A percentile compares a stretch with the other conserved stretches of the same genome.
Conservation (phyloP, 1,140 invertebrate species). For the Drosophila setifemur region DNA sequence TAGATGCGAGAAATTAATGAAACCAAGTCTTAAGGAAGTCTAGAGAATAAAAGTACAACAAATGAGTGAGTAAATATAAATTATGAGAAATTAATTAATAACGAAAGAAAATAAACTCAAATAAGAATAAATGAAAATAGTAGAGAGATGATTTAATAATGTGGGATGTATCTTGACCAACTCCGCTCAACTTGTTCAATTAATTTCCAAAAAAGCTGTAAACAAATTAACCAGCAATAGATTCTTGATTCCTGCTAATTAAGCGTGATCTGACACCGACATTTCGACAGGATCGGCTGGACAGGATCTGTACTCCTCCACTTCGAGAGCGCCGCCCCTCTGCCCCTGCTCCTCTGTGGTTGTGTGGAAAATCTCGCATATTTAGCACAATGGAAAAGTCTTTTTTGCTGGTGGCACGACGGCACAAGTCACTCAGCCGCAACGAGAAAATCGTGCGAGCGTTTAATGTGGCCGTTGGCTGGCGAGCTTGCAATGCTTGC, state of each 20-base stretch:
- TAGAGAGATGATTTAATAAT: too few relatives aligned
- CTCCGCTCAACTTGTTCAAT: too few relatives aligned
- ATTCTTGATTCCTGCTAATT: conserved; percentile 52
- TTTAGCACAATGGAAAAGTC: conserved; percentile 64
- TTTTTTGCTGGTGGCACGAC: conserved; percentile 67
- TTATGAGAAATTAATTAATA: too few relatives aligned
- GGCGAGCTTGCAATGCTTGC: conserved; percentile 18
- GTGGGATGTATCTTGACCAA: too few relatives aligned
- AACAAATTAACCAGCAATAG: not conserved
- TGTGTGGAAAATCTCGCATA: conserved; percentile 44
- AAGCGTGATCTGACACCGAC: conserved; percentile 39
- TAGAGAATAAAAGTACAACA: too few relatives aligned
- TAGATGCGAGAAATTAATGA: not conserved
- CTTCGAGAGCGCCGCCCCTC: too few relatives aligned
- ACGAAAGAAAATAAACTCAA: too few relatives aligned
- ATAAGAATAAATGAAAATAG: too few relatives aligned
- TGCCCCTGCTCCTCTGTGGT: not conserved
- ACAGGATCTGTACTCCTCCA: too few relatives aligned
- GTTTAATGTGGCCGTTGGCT: conserved; percentile 57
- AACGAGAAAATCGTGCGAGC: conserved; percentile 79
- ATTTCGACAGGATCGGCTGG: conserved; percentile 39
- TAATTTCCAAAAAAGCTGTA: too few relatives aligned
- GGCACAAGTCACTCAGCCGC: conserved; percentile 78
- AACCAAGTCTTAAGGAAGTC: too few relatives aligned
- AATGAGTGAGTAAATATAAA: too few relatives aligned